Percentiles rank a stretch among this genome's conserved stretches.
Evolutionary conservation across 2,113 vertebrate species (phyloP).

Genomic region (Rallus limicola): DNA sequence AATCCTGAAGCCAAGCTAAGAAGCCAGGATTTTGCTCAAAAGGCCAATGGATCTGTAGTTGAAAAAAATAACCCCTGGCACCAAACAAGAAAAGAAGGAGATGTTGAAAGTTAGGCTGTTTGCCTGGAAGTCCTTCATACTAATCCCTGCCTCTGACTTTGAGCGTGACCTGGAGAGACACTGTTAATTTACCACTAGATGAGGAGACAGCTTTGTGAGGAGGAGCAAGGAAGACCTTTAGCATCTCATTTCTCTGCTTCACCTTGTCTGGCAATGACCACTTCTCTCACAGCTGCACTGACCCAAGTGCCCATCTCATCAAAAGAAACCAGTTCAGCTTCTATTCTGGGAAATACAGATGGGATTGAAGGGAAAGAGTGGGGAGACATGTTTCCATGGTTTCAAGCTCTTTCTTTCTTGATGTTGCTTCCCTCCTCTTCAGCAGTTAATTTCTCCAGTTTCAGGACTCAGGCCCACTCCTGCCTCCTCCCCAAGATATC

Average conservation of each 20-base stretch:
- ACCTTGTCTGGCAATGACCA: background rate
- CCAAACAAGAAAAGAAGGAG: background rate
- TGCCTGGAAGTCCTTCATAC: background rate
- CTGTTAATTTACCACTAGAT: constrained; percentile 4
- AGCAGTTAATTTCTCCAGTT: constrained; percentile 18
- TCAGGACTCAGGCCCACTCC: background rate
- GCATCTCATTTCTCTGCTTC: background rate
- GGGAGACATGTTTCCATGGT: constrained; percentile 67
- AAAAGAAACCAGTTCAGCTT: constrained; percentile 53
- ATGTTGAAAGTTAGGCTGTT: constrained; percentile 24
- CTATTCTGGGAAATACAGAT: constrained; percentile 69
- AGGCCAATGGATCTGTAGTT: background rate
- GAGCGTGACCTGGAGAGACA: background rate
- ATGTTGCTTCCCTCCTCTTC: constrained; percentile 33
- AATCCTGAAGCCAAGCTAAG: constrained; percentile 39
- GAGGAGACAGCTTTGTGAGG: background rate
- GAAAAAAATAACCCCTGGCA: constrained; percentile 27
- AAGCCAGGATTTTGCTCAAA: constrained; percentile 10
- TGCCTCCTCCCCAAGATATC: background rate
- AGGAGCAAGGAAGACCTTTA: background rate
- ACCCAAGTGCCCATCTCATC: constrained; percentile 36
- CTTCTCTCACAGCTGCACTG: constrained; percentile 25
- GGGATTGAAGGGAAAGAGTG: constrained; percentile 15
- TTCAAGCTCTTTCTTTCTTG: constrained; percentile 31
- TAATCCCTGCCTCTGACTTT: background rate